A percentile compares a stretch with the other conserved stretches of the same genome.
Evolutionary conservation across 2,888 invertebrate species (phyloP).

Genomic region (Melanotus villosus): DNA sequence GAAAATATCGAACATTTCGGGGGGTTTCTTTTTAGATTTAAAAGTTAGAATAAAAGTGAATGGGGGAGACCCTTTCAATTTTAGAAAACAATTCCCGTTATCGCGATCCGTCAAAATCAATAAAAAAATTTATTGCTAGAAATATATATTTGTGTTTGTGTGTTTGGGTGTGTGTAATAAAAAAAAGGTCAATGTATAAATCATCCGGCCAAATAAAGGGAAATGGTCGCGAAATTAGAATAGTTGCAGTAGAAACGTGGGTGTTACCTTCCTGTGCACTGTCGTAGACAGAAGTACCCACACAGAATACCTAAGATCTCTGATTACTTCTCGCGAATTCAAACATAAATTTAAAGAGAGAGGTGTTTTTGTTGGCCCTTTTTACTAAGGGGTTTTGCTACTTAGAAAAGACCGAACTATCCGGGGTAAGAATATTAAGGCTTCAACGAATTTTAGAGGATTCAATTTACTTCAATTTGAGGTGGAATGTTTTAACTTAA

Average conservation of each 20-base stretch:
- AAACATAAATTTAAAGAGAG: constrained; percentile 1
- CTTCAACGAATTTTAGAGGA: too few species aligned
- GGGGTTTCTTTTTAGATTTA: constrained; percentile 37
- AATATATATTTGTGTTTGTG: too few species aligned
- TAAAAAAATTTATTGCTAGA: constrained; percentile 37
- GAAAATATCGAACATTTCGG: constrained; percentile 45
- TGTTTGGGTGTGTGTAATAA: constrained; percentile 17
- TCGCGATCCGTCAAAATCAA: constrained; percentile 26
- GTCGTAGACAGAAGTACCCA: constrained; percentile 7
- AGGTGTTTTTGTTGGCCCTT: too few species aligned
- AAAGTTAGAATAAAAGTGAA: constrained; percentile 42
- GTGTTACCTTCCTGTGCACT: constrained; percentile 3
- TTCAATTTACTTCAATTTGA: too few species aligned
- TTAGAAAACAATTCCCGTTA: constrained; percentile 40
- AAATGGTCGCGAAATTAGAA: constrained; percentile 3
- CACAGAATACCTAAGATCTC: constrained; percentile 15
- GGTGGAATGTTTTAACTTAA: too few species aligned
- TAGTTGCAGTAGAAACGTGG: neutral
- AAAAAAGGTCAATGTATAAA: constrained; percentile 30
- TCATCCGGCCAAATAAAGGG: constrained; percentile 27
- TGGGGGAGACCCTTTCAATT: constrained; percentile 39
- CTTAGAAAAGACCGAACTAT: too few species aligned
- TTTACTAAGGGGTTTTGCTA: too few species aligned
- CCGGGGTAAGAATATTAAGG: too few species aligned
- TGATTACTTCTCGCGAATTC: constrained; percentile 10